phyloP scores from a whole-genome alignment of 2,888 invertebrate genomes.

The Phanerotoma sp. region DNA sequence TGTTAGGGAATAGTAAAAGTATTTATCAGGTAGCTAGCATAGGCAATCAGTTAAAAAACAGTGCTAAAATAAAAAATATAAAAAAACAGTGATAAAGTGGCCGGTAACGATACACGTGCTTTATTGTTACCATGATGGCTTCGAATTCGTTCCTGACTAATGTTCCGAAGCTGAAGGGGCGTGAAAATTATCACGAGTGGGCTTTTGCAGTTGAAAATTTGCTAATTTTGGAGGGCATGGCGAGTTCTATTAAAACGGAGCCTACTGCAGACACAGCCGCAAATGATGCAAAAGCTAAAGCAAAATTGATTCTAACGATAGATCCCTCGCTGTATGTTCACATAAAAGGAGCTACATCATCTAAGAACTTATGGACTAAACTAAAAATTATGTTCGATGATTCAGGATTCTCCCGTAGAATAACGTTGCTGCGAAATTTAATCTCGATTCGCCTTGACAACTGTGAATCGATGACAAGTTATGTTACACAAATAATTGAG shows the following conservation, averaged over 20 bases:
- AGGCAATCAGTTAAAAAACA: no score
- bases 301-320: background rate
- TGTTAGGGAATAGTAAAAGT: no score
- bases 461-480: background rate
- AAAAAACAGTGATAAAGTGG: no score
- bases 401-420: background rate
- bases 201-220: background rate
- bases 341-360: background rate
- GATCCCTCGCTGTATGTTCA: background rate
- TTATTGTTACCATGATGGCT: no score
- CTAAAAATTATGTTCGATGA: background rate
- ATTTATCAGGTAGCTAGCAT: no score
- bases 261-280: no score
- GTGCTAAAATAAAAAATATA: no score
- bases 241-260: background rate
- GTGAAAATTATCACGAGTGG: constrained; percentile 3
- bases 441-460: background rate
- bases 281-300: background rate
- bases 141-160: no score
- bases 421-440: background rate
- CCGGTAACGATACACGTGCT: no score
- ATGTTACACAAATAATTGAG: background rate
- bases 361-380: background rate
- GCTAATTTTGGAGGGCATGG: background rate
- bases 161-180: background rate